Percentiles rank a stretch among this genome's conserved stretches.
phyloP scores from a whole-genome alignment of 2,113 vertebrate species.

The Gnathonemus longibarbis region DNA sequence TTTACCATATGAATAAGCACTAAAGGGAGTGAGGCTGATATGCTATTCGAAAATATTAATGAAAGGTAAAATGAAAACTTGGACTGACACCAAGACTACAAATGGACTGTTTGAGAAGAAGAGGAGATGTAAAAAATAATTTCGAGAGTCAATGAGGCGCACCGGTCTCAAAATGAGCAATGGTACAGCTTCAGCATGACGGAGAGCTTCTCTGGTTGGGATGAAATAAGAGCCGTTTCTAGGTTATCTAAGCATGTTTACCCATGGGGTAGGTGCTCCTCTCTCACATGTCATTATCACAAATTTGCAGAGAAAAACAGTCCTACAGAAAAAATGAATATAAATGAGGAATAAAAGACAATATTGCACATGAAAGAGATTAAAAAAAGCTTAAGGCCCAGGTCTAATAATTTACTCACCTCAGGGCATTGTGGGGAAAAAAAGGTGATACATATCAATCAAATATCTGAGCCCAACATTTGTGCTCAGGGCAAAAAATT shows the following conservation, averaged over 20 bases:
- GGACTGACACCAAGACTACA: slow-evolving; percentile 1
- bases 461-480: background rate
- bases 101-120: slow-evolving; percentile 12
- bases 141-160: slow-evolving; percentile 7
- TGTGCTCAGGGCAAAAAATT: background rate
- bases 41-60: slow-evolving; percentile 11
- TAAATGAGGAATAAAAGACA: slow-evolving; percentile 1
- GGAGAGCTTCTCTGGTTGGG: background rate
- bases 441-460: background rate
- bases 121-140: slow-evolving; percentile 7
- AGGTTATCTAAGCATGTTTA: background rate
- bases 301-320: slow-evolving; percentile 8
- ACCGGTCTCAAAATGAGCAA: background rate
- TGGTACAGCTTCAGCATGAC: background rate
- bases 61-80: slow-evolving; percentile 8
- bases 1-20: background rate
- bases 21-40: background rate
- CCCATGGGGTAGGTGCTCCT: background rate
- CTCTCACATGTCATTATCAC: background rate
- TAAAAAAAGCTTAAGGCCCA: background rate
- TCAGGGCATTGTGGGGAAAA: background rate
- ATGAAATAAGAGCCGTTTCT: background rate
- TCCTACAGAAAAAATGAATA: slow-evolving; percentile 8
- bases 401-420: background rate
- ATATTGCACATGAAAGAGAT: background rate